Evolutionary conservation across 2,113 vertebrate genomes (phyloP).

Genomic region (Archilochus colubris): DNA sequence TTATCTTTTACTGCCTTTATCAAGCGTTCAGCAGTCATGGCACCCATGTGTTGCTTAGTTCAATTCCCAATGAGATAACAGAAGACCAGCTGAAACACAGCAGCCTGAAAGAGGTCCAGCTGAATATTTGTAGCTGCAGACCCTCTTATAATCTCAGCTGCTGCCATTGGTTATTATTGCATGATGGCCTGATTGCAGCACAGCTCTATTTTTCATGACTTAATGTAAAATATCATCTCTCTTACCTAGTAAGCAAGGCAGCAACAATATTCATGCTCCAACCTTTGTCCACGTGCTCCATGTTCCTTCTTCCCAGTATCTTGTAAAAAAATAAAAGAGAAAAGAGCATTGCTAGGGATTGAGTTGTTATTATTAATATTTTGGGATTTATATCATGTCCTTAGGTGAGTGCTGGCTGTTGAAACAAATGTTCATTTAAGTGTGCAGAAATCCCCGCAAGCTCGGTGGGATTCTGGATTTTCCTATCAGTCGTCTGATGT

Average conservation of each 20-base stretch:
- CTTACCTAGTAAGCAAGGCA: neutral
- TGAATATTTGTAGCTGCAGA: slow-evolving; percentile 33
- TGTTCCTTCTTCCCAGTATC: neutral
- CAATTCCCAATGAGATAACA: neutral
- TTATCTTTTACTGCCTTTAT: slow-evolving; percentile 15
- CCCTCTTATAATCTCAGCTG: neutral
- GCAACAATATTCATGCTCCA: neutral
- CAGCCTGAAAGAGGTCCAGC: slow-evolving; percentile 23
- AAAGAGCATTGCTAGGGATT: neutral
- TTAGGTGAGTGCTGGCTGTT: neutral
- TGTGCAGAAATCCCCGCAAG: neutral
- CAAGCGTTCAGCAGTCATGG: slow-evolving; percentile 5
- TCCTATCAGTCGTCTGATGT: neutral
- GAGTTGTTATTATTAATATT: neutral
- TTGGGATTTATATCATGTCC: neutral
- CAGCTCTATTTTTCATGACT: slow-evolving; percentile 1
- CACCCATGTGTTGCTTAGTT: slow-evolving; percentile 12
- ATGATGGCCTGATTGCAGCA: neutral
- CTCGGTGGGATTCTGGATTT: slow-evolving; percentile 12
- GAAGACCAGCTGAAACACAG: slow-evolving; percentile 21
- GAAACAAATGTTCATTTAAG: neutral
- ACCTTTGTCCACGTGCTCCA: neutral
- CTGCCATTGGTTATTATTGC: slow-evolving; percentile 13
- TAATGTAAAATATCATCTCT: neutral
- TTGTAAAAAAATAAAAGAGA: neutral